Conservation (phyloP, 2,888 invertebrate genomes). For the Meliscaeva auricollis region DNA sequence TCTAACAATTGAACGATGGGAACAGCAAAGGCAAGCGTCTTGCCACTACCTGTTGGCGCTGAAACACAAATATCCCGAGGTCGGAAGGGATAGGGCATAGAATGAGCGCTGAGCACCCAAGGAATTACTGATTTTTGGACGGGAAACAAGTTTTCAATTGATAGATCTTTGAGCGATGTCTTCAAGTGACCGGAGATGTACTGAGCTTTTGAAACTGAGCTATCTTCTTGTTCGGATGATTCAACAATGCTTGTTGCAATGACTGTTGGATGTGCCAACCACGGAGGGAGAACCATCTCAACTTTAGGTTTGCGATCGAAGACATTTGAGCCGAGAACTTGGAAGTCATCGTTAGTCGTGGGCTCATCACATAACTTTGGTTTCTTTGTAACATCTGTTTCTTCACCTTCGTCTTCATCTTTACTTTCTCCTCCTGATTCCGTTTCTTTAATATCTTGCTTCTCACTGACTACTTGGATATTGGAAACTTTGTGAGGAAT, state of each 20-base stretch:
- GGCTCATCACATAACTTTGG: constrained; percentile 61
- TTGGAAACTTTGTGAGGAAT: constrained; percentile 79
- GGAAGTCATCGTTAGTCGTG: constrained; percentile 77
- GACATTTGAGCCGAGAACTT: constrained; percentile 88
- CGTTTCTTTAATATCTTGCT: constrained; percentile 66
- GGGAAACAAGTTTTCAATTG: constrained; percentile 92
- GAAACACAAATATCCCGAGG: constrained; percentile 97
- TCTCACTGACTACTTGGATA: constrained; percentile 77
- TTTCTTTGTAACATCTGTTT: constrained; percentile 41
- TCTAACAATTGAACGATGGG: constrained; percentile 93
- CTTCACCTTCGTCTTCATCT: constrained; percentile 33
- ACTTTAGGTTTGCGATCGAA: constrained; percentile 87
- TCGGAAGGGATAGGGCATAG: constrained; percentile 87
- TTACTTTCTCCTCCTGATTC: constrained; percentile 78
- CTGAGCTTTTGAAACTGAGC: constrained; percentile 85
- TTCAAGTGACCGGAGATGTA: constrained; percentile 88
- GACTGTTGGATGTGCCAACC: constrained; percentile 92
- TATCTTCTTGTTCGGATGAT: constrained; percentile 82
- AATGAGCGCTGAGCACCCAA: constrained; percentile 88
- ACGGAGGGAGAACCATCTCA: constrained; percentile 92
- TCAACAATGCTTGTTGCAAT: constrained; percentile 90
- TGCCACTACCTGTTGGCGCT: constrained; percentile 98
- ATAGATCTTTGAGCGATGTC: constrained; percentile 88
- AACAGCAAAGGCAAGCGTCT: constrained; percentile 96
- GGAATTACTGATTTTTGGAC: constrained; percentile 92